These are phyloP conservation scores for Ascaphus truei DNA, from an alignment of 2,113 vertebrate species.

Conservation along the genomic window DNA sequence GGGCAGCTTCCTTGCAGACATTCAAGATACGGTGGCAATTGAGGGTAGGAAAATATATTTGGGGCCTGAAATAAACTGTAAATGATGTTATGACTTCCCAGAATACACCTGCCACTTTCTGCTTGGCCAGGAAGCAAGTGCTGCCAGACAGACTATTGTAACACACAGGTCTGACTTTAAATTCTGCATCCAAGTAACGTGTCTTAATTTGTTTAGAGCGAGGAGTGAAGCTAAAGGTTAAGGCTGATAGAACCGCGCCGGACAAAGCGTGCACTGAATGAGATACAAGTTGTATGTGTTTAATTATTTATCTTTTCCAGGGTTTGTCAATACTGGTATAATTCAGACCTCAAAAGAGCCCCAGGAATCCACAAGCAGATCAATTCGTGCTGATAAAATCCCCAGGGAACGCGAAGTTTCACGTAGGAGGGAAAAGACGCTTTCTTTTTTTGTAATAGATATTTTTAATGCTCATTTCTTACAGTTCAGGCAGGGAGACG, in stretches of 20 bases:
- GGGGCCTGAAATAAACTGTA: not conserved
- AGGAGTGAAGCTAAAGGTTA: constrained; percentile 36
- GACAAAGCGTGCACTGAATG: constrained; percentile 33
- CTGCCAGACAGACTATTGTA: constrained; percentile 10
- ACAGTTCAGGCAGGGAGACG: no score
- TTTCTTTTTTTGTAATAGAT: constrained; percentile 36
- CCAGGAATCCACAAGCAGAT: constrained; percentile 39
- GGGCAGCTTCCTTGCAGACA: not conserved
- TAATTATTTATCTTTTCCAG: constrained; percentile 39
- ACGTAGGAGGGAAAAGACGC: constrained; percentile 20
- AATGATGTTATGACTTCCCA: not conserved
- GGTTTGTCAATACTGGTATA: constrained; percentile 38
- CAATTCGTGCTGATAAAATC: constrained; percentile 38
- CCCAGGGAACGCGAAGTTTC: constrained; percentile 33
- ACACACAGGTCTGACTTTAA: constrained; percentile 11
- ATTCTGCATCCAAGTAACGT: constrained; percentile 28
- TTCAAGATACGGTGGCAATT: not conserved
- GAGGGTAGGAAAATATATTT: not conserved
- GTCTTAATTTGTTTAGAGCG: constrained; percentile 31
- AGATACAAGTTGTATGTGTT: constrained; percentile 36
- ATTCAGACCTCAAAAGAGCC: constrained; percentile 39
- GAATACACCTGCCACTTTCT: not conserved
- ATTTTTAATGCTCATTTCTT: no score
- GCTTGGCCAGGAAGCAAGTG: not conserved
- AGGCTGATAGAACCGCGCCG: constrained; percentile 31